Percentiles rank a stretch among this genome's conserved stretches.
phyloP scores from a whole-genome alignment of 2,797 vertebrate genomes.

The Sebastolobus altivelis region DNA sequence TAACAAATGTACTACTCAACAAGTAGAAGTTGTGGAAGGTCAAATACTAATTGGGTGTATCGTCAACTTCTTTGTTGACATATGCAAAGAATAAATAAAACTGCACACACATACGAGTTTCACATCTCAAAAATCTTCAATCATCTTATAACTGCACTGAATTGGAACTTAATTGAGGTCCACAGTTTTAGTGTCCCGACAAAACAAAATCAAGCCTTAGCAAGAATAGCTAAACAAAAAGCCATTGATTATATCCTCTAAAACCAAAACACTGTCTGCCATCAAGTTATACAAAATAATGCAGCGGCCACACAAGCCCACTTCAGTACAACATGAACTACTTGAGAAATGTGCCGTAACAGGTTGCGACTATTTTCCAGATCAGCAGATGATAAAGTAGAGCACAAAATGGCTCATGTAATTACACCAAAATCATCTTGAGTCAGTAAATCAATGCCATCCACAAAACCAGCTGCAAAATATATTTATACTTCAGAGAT shows the following conservation, averaged over 20 bases:
- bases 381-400: background rate
- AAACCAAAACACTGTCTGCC: background rate
- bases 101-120: background rate
- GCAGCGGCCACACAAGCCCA: background rate
- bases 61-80: background rate
- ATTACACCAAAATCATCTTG: background rate
- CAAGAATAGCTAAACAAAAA: slow-evolving; percentile 13
- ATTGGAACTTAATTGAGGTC: background rate
- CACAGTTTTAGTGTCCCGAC: background rate
- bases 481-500: background rate
- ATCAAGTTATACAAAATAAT: background rate
- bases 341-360: background rate
- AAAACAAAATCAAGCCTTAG: slow-evolving; percentile 1
- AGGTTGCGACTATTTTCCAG: background rate
- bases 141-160: background rate
- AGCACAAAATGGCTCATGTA: background rate
- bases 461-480: background rate
- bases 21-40: background rate
- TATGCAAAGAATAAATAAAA: slow-evolving; percentile 20
- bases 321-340: background rate
- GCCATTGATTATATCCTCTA: background rate
- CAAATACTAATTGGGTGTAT: background rate
- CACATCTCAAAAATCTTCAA: background rate
- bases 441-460: background rate
- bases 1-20: background rate